Conservation (phyloP, 2,113 vertebrate species). For the Colinus virginianus region DNA sequence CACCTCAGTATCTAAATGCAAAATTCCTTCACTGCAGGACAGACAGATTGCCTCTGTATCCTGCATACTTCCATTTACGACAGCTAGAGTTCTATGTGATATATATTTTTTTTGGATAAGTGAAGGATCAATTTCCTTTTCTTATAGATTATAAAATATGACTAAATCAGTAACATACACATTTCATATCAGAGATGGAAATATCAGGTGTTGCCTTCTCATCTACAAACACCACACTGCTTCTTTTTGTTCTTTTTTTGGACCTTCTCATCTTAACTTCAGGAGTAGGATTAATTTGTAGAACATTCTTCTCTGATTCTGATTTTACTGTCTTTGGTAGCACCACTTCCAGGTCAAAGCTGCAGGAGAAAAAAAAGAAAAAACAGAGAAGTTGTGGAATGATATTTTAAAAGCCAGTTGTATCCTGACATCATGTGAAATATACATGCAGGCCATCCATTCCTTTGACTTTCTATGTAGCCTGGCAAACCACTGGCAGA, state of each 20-base stretch:
- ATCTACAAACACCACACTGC: slow-evolving; percentile 93
- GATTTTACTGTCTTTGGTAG: slow-evolving; percentile 77
- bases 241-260: slow-evolving; percentile 92
- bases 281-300: slow-evolving; percentile 75
- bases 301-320: slow-evolving; percentile 79
- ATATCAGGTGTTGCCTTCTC: slow-evolving; percentile 81
- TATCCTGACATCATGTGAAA: slow-evolving; percentile 21
- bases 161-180: slow-evolving; percentile 64
- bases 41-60: neutral
- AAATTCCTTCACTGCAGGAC: neutral
- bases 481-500: neutral
- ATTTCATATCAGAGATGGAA: slow-evolving; percentile 72
- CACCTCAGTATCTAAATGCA: neutral
- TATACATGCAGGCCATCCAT: slow-evolving; percentile 36
- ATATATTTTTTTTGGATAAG: neutral
- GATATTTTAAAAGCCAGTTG: slow-evolving; percentile 1
- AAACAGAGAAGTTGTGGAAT: slow-evolving; percentile 5
- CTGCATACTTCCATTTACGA: neutral
- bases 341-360: slow-evolving; percentile 76
- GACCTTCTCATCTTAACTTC: slow-evolving; percentile 93
- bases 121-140: neutral
- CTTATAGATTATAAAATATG: neutral
- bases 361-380: slow-evolving; percentile 41
- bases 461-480: neutral
- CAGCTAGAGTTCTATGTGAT: neutral